Evolutionary conservation across 2,113 vertebrate species (phyloP).

Genomic region (Pelodiscus sinensis): DNA sequence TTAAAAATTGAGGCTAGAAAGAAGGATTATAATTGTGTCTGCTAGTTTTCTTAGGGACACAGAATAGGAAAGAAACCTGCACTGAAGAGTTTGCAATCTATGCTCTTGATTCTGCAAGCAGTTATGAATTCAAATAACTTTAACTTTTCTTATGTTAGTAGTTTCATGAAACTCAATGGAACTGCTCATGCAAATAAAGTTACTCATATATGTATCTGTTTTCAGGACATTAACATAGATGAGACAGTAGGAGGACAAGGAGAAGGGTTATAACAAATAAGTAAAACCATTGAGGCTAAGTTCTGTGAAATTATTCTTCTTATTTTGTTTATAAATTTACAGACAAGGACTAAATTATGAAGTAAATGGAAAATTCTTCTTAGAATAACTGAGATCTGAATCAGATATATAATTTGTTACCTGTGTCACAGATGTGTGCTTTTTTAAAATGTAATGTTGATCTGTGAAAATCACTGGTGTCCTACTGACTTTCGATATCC

Average conservation of each 20-base stretch:
- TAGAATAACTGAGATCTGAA: slow-evolving; percentile 35
- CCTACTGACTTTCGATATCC: background rate
- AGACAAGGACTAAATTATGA: slow-evolving; percentile 9
- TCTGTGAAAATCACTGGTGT: background rate
- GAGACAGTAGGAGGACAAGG: background rate
- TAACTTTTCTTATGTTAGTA: background rate
- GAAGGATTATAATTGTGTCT: background rate
- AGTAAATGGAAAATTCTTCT: slow-evolving; percentile 10
- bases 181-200: background rate
- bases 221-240: background rate
- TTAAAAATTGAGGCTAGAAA: too few relatives aligned
- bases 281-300: background rate
- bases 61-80: background rate
- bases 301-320: background rate
- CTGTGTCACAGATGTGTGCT: background rate
- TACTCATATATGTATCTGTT: background rate
- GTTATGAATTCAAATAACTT: background rate
- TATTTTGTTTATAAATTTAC: slow-evolving; percentile 3
- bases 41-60: background rate
- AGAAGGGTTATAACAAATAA: slow-evolving; percentile 20
- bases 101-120: background rate
- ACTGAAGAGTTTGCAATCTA: background rate
- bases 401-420: slow-evolving; percentile 31
- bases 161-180: background rate
- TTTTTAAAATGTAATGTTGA: slow-evolving; percentile 2